Evolutionary conservation across 2,113 vertebrate species (phyloP).

Genomic region (Hemicordylus capensis): DNA sequence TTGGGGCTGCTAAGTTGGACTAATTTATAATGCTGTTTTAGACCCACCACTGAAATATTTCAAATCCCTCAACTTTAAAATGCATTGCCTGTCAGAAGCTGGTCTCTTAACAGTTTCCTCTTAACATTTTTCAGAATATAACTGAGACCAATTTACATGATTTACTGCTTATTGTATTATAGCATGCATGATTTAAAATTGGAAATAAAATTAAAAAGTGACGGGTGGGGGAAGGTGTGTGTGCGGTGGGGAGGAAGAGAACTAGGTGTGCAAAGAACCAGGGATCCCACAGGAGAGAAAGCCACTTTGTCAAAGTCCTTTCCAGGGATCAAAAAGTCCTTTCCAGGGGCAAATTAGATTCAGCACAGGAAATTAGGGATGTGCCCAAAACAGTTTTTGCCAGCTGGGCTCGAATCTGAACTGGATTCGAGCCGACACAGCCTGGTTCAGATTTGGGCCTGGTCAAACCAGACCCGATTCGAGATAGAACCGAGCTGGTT

Average conservation of each 20-base stretch:
- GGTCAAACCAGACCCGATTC: too few relatives aligned
- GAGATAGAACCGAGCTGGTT: too few relatives aligned
- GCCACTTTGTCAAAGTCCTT: too few relatives aligned
- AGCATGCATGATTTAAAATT: constrained; percentile 84
- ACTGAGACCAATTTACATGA: constrained; percentile 89
- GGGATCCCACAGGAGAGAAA: constrained; percentile 42
- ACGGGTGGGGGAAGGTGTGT: constrained; percentile 44
- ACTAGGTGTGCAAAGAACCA: constrained; percentile 64
- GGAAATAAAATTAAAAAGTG: constrained; percentile 77
- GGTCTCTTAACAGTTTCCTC: constrained; percentile 86
- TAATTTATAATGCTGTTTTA: constrained; percentile 95
- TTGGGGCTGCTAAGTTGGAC: constrained; percentile 90
- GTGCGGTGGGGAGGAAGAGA: constrained; percentile 52
- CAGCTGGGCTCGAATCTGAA: too few relatives aligned
- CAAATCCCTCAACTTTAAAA: constrained; percentile 89
- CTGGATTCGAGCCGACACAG: too few relatives aligned
- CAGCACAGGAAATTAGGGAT: constrained; percentile 13
- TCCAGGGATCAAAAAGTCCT: background rate
- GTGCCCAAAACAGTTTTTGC: too few relatives aligned
- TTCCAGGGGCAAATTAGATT: constrained; percentile 34
- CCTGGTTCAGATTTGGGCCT: too few relatives aligned
- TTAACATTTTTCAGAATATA: constrained; percentile 89
- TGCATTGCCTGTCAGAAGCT: constrained; percentile 86
- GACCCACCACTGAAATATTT: constrained; percentile 89
- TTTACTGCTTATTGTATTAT: constrained; percentile 90